Conservation (phyloP, 1,140 invertebrate species). For the Grapholita molesta region DNA sequence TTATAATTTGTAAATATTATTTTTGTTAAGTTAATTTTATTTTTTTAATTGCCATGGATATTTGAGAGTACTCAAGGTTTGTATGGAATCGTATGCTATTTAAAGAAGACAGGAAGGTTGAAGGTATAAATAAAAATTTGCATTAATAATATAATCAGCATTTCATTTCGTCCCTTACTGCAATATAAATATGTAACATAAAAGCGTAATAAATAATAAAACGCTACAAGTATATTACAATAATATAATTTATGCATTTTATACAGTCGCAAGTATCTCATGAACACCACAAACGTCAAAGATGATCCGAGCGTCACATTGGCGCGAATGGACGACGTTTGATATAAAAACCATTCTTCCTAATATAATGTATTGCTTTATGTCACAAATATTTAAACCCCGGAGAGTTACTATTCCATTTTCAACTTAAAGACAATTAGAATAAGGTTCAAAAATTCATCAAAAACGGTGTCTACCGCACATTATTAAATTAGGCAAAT, state of each 20-base stretch:
- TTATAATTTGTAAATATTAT: constrained; percentile 73
- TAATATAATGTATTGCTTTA: not conserved
- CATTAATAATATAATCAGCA: constrained; percentile 57
- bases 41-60: constrained; percentile 71
- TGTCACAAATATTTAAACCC: not conserved
- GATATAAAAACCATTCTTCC: constrained; percentile 25
- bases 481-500: constrained; percentile 1
- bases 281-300: not conserved
- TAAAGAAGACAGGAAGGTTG: constrained; percentile 61
- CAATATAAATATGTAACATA: constrained; percentile 25
- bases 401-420: no score
- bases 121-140: constrained; percentile 75
- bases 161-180: constrained; percentile 48
- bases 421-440: no score
- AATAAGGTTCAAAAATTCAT: no score
- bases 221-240: constrained; percentile 44
- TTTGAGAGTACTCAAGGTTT: constrained; percentile 62
- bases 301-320: not conserved
- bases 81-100: constrained; percentile 68
- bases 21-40: constrained; percentile 70
- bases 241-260: constrained; percentile 52
- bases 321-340: not conserved
- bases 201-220: constrained; percentile 38
- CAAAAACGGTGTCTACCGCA: no score
- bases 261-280: constrained; percentile 29